These are phyloP conservation scores for Sylvia borin DNA, from an alignment of 2,797 vertebrate genomes.

Conservation along the genomic window DNA sequence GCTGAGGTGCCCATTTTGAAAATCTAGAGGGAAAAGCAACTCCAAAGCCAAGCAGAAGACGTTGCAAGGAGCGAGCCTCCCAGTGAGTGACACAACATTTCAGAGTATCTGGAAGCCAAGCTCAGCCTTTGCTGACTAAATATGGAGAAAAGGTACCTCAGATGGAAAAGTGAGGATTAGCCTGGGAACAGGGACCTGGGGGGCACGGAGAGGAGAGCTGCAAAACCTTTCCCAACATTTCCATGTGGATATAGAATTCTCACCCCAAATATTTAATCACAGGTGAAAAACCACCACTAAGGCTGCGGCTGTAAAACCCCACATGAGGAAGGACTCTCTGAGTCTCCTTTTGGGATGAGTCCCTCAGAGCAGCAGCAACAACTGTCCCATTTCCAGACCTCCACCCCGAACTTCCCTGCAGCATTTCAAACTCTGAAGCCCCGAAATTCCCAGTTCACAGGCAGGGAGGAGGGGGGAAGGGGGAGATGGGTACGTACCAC, in stretches of 20 bases:
- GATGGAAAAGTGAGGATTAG: slow-evolving; percentile 25
- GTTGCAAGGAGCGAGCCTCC: neutral
- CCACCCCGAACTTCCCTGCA: neutral
- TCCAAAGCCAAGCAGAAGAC: neutral
- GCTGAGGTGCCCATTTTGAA: neutral
- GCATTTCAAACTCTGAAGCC: neutral
- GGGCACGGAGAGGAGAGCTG: neutral
- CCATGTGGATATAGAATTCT: accelerated
- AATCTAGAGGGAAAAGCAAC: neutral
- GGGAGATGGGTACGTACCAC: neutral
- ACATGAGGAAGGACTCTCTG: neutral
- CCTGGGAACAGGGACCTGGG: neutral
- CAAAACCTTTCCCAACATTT: neutral
- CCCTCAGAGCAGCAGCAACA: neutral
- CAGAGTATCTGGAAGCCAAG: neutral
- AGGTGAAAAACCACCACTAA: neutral
- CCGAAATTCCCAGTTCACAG: neutral
- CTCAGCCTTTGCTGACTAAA: slow-evolving; percentile 44
- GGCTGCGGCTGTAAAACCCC: neutral
- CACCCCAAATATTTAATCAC: neutral
- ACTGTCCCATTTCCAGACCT: neutral
- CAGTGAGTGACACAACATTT: neutral
- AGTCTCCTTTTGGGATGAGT: neutral
- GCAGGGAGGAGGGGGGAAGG: neutral
- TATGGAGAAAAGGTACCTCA: slow-evolving; percentile 54